Percentiles rank a stretch among this genome's conserved stretches.
Evolutionary conservation across 2,797 vertebrate genomes (phyloP).

Genomic region (Huso huso): DNA sequence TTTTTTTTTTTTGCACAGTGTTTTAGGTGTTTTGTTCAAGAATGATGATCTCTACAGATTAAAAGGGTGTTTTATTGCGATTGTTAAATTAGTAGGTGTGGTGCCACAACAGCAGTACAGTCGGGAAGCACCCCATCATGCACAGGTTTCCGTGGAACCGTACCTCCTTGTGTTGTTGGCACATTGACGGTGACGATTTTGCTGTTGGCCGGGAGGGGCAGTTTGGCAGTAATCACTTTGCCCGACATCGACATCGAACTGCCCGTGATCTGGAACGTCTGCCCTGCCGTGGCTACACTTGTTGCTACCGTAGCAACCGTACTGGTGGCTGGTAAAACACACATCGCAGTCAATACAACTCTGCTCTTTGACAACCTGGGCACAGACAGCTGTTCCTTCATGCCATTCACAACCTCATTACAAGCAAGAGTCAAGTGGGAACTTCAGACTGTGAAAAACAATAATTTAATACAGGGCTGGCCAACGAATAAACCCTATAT

Average conservation of each 20-base stretch:
- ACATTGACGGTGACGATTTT: conserved; percentile 92
- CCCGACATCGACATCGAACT: conserved; percentile 80
- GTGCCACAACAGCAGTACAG: too few species aligned
- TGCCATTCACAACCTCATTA: conserved; percentile 17
- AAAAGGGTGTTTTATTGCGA: too few species aligned
- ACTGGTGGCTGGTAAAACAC: conserved; percentile 73
- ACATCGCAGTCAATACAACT: conserved; percentile 24
- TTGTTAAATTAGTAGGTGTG: too few species aligned
- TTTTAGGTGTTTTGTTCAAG: too few species aligned
- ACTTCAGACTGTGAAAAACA: too few species aligned
- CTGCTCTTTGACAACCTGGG: conserved; percentile 20
- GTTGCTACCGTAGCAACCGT: conserved; percentile 73
- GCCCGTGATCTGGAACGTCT: conserved; percentile 87
- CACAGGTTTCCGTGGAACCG: conserved; percentile 29
- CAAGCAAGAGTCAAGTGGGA: too few species aligned
- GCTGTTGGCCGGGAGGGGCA: conserved; percentile 89
- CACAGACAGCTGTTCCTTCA: conserved; percentile 25
- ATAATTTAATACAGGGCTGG: too few species aligned
- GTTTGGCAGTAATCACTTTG: conserved; percentile 82
- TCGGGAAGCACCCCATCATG: background rate
- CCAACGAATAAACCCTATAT: too few species aligned
- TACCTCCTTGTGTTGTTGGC: conserved; percentile 89
- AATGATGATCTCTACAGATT: too few species aligned
- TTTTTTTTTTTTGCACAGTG: too few species aligned
- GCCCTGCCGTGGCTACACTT: conserved; percentile 70